A percentile compares a stretch with the other conserved stretches of the same genome.
Conservation (phyloP, 1,140 invertebrate species). For the Ostrea denselamellosa region DNA sequence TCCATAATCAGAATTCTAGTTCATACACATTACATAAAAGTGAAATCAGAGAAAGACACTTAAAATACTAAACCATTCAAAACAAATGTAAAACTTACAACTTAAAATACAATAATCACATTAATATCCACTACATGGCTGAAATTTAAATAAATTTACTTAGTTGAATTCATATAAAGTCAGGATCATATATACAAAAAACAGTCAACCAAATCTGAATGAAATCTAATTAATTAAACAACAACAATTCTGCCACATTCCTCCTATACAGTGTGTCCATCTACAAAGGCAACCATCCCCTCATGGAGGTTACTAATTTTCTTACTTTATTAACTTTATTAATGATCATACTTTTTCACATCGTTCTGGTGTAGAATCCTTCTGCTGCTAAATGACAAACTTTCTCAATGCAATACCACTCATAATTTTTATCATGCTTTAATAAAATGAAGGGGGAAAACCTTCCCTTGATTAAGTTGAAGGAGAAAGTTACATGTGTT, state of each 20-base stretch:
- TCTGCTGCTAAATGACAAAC: not conserved
- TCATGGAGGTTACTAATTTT: not conserved
- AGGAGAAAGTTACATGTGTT: not conserved
- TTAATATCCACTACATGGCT: not conserved
- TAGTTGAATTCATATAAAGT: not conserved
- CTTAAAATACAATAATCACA: not conserved
- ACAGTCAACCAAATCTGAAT: not conserved
- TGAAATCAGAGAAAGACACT: not conserved
- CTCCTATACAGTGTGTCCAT: not conserved
- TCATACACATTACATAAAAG: not conserved
- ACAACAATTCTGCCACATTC: not conserved
- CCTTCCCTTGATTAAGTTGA: not conserved
- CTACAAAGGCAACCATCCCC: not conserved
- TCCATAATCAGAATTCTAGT: not conserved
- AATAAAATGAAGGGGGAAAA: not conserved
- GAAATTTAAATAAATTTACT: conserved; percentile 9
- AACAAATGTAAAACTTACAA: not conserved
- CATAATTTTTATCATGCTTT: too few species aligned
- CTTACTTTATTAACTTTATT: not conserved
- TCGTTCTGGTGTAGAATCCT: not conserved
- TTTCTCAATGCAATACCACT: not conserved
- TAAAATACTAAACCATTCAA: not conserved
- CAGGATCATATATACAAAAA: not conserved
- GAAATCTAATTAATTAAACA: not conserved
- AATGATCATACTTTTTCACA: not conserved